Evolutionary conservation across 2,888 invertebrate genomes (phyloP).

Genomic region (Ectobius pallidus): DNA sequence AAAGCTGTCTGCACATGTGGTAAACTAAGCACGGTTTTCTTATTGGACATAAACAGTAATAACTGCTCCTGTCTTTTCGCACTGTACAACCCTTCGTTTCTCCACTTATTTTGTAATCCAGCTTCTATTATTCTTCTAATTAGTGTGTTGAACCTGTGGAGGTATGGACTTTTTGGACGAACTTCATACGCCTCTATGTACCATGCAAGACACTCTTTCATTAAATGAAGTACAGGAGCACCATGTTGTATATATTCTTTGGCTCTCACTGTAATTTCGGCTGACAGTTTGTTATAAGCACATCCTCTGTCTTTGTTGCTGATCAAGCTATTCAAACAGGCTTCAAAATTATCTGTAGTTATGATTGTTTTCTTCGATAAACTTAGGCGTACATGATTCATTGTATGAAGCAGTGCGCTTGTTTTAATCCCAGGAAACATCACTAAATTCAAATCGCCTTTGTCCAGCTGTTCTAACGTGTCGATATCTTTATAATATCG

Average conservation of each 20-base stretch:
- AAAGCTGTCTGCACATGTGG: neutral
- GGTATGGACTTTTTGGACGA: neutral
- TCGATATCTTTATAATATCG: neutral
- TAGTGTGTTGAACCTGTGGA: neutral
- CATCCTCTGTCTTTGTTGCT: neutral
- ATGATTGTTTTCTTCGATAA: neutral
- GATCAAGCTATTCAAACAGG: neutral
- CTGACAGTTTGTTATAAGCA: neutral
- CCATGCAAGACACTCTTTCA: neutral
- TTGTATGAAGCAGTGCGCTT: neutral
- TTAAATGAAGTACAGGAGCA: neutral
- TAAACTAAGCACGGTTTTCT: neutral
- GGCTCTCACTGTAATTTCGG: neutral
- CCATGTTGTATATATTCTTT: neutral
- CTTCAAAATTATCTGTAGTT: neutral
- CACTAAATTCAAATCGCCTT: neutral
- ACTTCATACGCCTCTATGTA: neutral
- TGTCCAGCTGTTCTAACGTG: neutral
- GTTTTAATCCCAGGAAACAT: conserved; percentile 10
- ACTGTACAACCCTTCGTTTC: neutral
- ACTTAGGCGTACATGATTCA: neutral
- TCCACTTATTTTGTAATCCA: neutral
- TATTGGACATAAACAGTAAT: neutral
- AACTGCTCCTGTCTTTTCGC: neutral
- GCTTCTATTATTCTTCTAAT: neutral